Percentiles rank a stretch among this genome's conserved stretches.
phyloP scores from a whole-genome alignment of 2,113 vertebrate species.

The Scolopax mira region DNA sequence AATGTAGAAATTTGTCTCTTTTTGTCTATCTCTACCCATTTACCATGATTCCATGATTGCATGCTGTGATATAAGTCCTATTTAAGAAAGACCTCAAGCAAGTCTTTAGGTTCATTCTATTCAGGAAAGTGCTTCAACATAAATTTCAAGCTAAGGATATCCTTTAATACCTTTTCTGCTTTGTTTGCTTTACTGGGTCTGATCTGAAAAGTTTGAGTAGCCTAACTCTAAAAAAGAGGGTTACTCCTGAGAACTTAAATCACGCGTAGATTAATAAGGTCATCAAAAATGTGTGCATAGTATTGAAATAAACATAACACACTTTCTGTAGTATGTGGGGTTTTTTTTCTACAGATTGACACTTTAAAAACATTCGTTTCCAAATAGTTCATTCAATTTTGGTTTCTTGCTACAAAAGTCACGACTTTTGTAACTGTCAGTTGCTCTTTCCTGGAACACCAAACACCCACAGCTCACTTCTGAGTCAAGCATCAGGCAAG shows the following conservation, averaged over 20 bases:
- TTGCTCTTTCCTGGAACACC: constrained; percentile 8
- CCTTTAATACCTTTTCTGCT: neutral
- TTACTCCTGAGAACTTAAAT: neutral
- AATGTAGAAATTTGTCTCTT: neutral
- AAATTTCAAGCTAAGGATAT: neutral
- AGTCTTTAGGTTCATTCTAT: neutral
- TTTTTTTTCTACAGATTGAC: neutral
- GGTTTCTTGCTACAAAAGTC: constrained; percentile 13
- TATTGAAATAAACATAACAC: neutral
- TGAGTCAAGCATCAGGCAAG: neutral
- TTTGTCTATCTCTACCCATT: neutral
- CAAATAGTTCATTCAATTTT: constrained; percentile 7
- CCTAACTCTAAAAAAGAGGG: neutral
- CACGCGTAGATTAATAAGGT: neutral
- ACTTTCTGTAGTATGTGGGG: neutral
- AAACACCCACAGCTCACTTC: neutral
- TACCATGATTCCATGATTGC: neutral
- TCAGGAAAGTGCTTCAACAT: neutral
- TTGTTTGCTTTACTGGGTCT: neutral
- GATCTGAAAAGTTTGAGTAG: neutral
- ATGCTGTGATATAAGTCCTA: neutral
- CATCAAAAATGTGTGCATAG: neutral
- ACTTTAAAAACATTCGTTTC: constrained; percentile 20
- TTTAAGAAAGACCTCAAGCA: neutral
- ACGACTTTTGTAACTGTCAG: neutral